phyloP scores from a whole-genome alignment of 2,797 vertebrate genomes.

The Setipinna tenuifilis region DNA sequence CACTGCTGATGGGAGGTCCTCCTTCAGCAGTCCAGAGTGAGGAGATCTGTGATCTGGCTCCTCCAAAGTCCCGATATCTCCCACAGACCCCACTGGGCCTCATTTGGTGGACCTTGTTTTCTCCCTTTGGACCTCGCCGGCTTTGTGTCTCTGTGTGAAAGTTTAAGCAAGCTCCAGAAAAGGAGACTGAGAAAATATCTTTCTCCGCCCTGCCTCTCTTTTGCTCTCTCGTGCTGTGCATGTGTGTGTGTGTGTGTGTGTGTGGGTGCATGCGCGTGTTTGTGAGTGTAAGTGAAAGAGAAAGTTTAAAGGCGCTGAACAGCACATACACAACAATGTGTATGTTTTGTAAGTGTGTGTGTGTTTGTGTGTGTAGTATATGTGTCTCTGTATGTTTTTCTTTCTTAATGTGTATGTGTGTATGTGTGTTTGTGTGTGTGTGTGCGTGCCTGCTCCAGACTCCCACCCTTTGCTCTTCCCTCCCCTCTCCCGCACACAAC shows the following conservation, averaged over 20 bases:
- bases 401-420: conserved; percentile 9
- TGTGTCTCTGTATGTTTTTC: conserved; percentile 7
- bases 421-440: not conserved
- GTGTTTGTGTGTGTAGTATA: not conserved
- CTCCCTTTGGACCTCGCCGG: not conserved
- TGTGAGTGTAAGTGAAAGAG: not conserved
- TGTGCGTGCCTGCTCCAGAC: not conserved
- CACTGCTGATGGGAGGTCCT: not conserved
- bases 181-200: not conserved
- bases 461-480: conserved; percentile 56
- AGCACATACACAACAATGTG: no score
- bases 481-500: conserved; percentile 54
- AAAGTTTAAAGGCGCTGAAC: not conserved
- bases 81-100: conserved; percentile 37
- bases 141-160: conserved; percentile 21
- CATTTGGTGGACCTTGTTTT: conserved; percentile 38
- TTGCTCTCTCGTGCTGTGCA: not conserved
- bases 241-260: conserved; percentile 6
- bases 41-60: conserved; percentile 36
- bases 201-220: not conserved
- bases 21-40: not conserved
- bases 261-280: not conserved
- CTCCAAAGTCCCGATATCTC: conserved; percentile 46
- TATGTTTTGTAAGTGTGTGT: not conserved
- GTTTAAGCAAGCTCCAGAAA: not conserved